Conservation (phyloP, 2,888 invertebrate species). For the Harpalus rubripes region DNA sequence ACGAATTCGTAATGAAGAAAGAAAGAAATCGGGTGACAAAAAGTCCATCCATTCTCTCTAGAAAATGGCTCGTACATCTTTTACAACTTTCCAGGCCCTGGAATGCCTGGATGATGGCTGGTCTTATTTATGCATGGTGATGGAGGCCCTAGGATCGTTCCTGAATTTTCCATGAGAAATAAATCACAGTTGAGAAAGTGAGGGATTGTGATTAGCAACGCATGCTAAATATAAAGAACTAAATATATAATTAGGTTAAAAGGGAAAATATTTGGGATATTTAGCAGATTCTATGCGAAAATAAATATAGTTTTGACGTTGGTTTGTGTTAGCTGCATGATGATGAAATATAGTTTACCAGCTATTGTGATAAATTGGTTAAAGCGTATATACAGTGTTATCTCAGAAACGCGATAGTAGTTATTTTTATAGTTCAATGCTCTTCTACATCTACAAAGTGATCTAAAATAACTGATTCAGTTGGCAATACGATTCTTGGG, state of each 20-base stretch:
- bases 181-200: conserved; percentile 29
- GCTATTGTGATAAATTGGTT: not conserved
- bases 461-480: too few species aligned
- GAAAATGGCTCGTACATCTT: conserved; percentile 32
- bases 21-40: conserved; percentile 10
- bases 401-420: too few species aligned
- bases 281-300: not conserved
- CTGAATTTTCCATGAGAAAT: conserved; percentile 38
- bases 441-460: too few species aligned
- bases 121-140: conserved; percentile 48
- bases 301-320: not conserved
- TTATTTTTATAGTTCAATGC: too few species aligned
- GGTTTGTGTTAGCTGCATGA: not conserved
- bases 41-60: not conserved
- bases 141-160: conserved; percentile 1
- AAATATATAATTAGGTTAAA: not conserved
- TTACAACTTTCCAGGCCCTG: not conserved
- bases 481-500: too few species aligned
- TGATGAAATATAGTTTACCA: not conserved
- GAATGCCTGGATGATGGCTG: conserved; percentile 5
- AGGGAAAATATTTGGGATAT: conserved; percentile 12
- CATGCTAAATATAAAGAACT: conserved; percentile 34
- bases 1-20: conserved; percentile 31
- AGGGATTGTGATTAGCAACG: conserved; percentile 12
- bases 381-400: too few species aligned